Conservation (phyloP, 92 coral and sea anemone species). For the Porites rus region DNA sequence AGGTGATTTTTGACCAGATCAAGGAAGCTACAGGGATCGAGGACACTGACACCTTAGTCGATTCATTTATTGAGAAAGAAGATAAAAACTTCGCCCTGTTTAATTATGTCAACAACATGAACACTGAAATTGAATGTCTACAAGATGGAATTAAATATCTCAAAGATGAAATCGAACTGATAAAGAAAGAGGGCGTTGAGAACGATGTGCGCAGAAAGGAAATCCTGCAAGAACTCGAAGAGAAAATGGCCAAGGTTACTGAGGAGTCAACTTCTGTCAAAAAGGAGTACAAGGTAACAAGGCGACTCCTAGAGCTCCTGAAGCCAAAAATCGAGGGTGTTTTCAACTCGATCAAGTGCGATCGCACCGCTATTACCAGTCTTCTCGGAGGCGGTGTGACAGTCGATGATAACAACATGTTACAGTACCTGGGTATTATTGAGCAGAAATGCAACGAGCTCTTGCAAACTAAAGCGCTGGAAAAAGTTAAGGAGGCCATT, state of each 20-base stretch:
- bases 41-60: slow-evolving; percentile 85
- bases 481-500: slow-evolving; percentile 68
- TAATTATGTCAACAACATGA: slow-evolving; percentile 89
- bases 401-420: slow-evolving; percentile 83
- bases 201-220: slow-evolving; percentile 82
- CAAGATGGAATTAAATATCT: slow-evolving; percentile 83
- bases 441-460: slow-evolving; percentile 95
- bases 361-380: slow-evolving; percentile 81
- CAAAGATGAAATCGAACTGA: slow-evolving; percentile 78
- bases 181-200: slow-evolving; percentile 75
- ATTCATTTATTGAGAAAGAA: slow-evolving; percentile 88
- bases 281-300: slow-evolving; percentile 57
- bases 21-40: slow-evolving; percentile 90
- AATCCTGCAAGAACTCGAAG: slow-evolving; percentile 83
- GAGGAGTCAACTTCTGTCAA: slow-evolving; percentile 56
- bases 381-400: slow-evolving; percentile 91
- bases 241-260: slow-evolving; percentile 54
- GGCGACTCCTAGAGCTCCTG: slow-evolving; percentile 72
- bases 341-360: slow-evolving; percentile 81
- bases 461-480: slow-evolving; percentile 75
- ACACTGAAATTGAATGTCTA: slow-evolving; percentile 86
- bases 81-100: slow-evolving; percentile 98
- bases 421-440: slow-evolving; percentile 90
- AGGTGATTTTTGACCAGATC: slow-evolving; percentile 84
- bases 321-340: slow-evolving; percentile 84